phyloP scores from a whole-genome alignment of 2,113 vertebrate genomes.

The zebrafish (Danio rerio) region GRCz12tu NC_133187.1:22478001-22478500 shows the following conservation, averaged over 20 bases:
- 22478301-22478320: slow-evolving; percentile 45
- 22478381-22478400: slow-evolving; percentile 20
- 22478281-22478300: slow-evolving; percentile 49
- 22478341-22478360: slow-evolving; percentile 35
- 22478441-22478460: slow-evolving; percentile 35
- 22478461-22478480: slow-evolving; percentile 1
- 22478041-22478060: not conserved
- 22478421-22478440: slow-evolving; percentile 41
- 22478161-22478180: not conserved
- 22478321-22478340: slow-evolving; percentile 23
- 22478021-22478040: slow-evolving; percentile 3
- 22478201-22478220: not conserved
- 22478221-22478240: not conserved
- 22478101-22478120: not conserved
- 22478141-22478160: not conserved
- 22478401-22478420: slow-evolving; percentile 27
- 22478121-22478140: not conserved
- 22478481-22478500: slow-evolving; percentile 1
- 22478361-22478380: not conserved
- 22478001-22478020: slow-evolving; percentile 7
- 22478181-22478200: not conserved
- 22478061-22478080: not conserved
- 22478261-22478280: slow-evolving; percentile 16
- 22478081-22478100: not conserved
- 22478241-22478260: not conserved